A percentile compares a stretch with the other conserved stretches of the same genome.
phyloP scores from a whole-genome alignment of 2,888 invertebrate species.

The Meteorus cinctellus region DNA sequence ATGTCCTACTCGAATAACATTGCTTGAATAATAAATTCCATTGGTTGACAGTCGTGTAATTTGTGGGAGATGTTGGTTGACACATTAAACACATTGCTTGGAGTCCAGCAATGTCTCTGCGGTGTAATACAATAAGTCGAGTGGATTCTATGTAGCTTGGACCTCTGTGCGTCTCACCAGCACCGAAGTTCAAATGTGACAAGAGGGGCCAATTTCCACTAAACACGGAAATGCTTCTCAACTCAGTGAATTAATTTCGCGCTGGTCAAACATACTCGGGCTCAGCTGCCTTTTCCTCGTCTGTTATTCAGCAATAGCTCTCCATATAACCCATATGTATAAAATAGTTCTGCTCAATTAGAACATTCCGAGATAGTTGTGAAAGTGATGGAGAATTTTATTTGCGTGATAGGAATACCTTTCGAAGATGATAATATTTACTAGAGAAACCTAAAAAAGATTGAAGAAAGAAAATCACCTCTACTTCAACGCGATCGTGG shows the following conservation, averaged over 20 bases:
- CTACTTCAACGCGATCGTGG: slow-evolving; percentile 13
- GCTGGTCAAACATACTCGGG: slow-evolving; percentile 36
- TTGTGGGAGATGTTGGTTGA: background rate
- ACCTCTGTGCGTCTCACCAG: slow-evolving; percentile 35
- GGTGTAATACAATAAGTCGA: slow-evolving; percentile 14
- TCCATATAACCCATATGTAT: background rate
- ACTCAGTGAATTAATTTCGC: slow-evolving; percentile 61
- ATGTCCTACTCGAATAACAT: too few relatives aligned
- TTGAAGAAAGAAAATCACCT: slow-evolving; percentile 15
- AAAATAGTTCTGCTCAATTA: slow-evolving; percentile 47
- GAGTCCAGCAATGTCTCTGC: slow-evolving; percentile 26
- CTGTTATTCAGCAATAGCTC: background rate
- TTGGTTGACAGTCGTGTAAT: too few relatives aligned
- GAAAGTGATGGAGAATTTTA: background rate
- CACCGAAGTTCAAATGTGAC: slow-evolving; percentile 59
- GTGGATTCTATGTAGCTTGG: slow-evolving; percentile 1
- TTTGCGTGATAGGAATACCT: slow-evolving; percentile 24
- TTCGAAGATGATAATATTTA: background rate
- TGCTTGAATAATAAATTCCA: too few relatives aligned
- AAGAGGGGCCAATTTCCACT: slow-evolving; percentile 61
- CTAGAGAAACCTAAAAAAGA: slow-evolving; percentile 13
- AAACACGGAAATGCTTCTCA: slow-evolving; percentile 62
- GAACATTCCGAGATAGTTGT: slow-evolving; percentile 52
- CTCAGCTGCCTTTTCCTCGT: slow-evolving; percentile 14
- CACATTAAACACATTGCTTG: slow-evolving; percentile 28